Conservation (phyloP, 2,888 invertebrate species). For the Trachelus iudaicus region DNA sequence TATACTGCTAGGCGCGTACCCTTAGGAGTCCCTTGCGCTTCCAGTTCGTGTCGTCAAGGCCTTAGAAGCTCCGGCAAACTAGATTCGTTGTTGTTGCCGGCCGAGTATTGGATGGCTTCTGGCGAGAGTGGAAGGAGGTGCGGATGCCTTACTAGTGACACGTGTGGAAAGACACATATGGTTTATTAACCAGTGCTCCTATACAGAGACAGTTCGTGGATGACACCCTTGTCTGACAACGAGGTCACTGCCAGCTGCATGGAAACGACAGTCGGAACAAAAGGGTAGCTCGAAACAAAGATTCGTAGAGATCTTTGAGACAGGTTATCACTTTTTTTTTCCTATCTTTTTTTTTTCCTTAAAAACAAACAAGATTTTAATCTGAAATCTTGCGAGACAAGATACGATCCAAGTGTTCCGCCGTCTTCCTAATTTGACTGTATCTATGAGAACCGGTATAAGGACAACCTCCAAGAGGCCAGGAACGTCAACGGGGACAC, state of each 20-base stretch:
- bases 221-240: constrained; percentile 29
- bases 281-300: not conserved
- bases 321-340: not conserved
- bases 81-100: constrained; percentile 28
- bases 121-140: constrained; percentile 24
- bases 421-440: not conserved
- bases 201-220: not conserved
- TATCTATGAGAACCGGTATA: not conserved
- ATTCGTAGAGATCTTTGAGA: not conserved
- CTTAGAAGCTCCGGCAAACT: constrained; percentile 27
- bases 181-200: constrained; percentile 25
- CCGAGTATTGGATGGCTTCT: constrained; percentile 33
- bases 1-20: not conserved
- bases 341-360: not conserved
- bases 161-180: constrained; percentile 24
- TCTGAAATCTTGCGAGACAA: not conserved
- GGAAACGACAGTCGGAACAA: not conserved
- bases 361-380: not conserved
- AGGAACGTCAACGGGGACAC: constrained; percentile 5
- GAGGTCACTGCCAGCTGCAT: constrained; percentile 39
- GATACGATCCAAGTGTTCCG: not conserved
- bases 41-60: constrained; percentile 21
- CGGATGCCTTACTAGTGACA: constrained; percentile 37
- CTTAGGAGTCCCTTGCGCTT: not conserved
- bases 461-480: not conserved